Conservation (phyloP, 2,113 vertebrate genomes). For the Salvelinus fontinalis region DNA sequence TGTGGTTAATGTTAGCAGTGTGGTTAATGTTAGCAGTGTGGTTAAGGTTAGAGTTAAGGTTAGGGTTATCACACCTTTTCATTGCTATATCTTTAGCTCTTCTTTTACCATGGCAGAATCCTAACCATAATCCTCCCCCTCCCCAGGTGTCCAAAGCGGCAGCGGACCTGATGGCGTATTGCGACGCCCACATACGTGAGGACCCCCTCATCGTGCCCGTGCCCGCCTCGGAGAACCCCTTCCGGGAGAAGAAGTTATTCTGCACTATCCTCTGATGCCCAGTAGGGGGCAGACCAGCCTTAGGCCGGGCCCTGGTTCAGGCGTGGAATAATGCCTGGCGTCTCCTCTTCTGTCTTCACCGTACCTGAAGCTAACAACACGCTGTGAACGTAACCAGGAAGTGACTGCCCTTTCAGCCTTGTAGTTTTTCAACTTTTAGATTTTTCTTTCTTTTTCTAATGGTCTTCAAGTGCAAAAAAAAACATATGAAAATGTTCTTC, state of each 20-base stretch:
- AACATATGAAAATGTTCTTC: too few relatives aligned
- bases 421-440: too few relatives aligned
- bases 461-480: too few relatives aligned
- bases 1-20: too few relatives aligned
- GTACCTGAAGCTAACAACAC: slow-evolving; percentile 12
- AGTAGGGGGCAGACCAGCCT: neutral
- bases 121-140: neutral
- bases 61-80: too few relatives aligned
- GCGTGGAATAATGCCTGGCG: neutral
- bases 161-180: slow-evolving; percentile 95
- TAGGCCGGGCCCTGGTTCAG: neutral
- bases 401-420: too few relatives aligned
- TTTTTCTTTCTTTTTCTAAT: too few relatives aligned
- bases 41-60: too few relatives aligned
- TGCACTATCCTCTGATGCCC: slow-evolving; percentile 91
- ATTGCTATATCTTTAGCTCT: too few relatives aligned
- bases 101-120: too few relatives aligned
- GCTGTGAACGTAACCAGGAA: too few relatives aligned
- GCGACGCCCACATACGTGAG: slow-evolving; percentile 92
- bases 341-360: neutral
- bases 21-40: too few relatives aligned
- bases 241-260: slow-evolving; percentile 99
- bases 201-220: slow-evolving; percentile 96
- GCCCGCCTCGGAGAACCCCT: slow-evolving; percentile 97
- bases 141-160: slow-evolving; percentile 93